Conservation (phyloP, 2,888 invertebrate genomes). For the Arge pagana region DNA sequence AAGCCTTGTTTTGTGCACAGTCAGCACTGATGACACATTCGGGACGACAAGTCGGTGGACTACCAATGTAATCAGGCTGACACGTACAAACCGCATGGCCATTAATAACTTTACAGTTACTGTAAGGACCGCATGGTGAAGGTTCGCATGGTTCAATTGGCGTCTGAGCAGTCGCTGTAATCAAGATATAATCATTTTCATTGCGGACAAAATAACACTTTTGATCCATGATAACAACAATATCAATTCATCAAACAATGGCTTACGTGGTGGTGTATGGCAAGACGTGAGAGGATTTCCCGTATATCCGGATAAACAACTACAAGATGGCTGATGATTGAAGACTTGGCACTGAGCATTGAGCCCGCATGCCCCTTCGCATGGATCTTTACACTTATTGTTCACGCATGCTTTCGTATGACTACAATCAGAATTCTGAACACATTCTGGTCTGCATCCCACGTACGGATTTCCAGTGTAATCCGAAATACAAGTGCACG, state of each 20-base stretch:
- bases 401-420: slow-evolving; percentile 77
- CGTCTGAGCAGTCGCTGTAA: slow-evolving; percentile 41
- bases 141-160: slow-evolving; percentile 66
- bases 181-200: slow-evolving; percentile 15
- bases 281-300: slow-evolving; percentile 81
- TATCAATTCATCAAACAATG: background rate
- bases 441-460: slow-evolving; percentile 86
- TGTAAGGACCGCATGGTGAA: slow-evolving; percentile 81
- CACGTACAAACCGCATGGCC: slow-evolving; percentile 83
- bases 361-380: slow-evolving; percentile 79
- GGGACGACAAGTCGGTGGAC: slow-evolving; percentile 77
- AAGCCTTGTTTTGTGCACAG: slow-evolving; percentile 79
- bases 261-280: slow-evolving; percentile 58
- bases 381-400: slow-evolving; percentile 84
- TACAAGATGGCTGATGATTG: slow-evolving; percentile 82
- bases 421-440: slow-evolving; percentile 83
- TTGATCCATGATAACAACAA: background rate
- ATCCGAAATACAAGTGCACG: slow-evolving; percentile 80
- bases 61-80: slow-evolving; percentile 76
- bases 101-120: slow-evolving; percentile 73
- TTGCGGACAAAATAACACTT: background rate
- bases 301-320: slow-evolving; percentile 73
- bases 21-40: slow-evolving; percentile 85
- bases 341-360: slow-evolving; percentile 82
- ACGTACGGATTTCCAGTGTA: slow-evolving; percentile 86